Percentiles rank a stretch among this genome's conserved stretches.
Evolutionary conservation across 30 jellyfish, hydroid and myxozoan genomes (phyloP).

Genomic region (Calvadosia cruxmelitensis): DNA sequence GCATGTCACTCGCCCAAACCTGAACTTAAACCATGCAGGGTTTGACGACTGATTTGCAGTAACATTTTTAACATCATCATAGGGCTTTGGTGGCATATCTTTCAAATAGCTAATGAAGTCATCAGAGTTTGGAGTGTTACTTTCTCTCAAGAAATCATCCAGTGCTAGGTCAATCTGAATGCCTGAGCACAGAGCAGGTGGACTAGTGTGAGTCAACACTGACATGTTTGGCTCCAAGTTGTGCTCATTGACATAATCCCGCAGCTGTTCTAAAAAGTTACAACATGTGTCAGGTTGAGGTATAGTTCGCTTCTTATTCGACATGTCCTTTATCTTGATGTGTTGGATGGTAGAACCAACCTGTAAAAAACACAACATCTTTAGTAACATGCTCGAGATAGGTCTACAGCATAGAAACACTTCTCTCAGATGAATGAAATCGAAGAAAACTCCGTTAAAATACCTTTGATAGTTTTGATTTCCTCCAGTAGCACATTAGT

Average conservation of each 20-base stretch:
- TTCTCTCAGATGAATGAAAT: too few species aligned
- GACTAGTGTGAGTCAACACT: background rate
- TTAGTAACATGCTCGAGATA: background rate
- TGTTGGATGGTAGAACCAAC: background rate
- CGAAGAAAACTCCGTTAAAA: too few species aligned
- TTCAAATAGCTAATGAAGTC: too few species aligned
- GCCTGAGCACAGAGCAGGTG: background rate
- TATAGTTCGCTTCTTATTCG: background rate
- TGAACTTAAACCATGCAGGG: background rate
- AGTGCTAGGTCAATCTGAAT: too few species aligned
- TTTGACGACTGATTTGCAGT: background rate
- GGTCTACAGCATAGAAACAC: too few species aligned
- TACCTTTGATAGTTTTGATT: background rate
- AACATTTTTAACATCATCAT: background rate
- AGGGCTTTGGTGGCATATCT: too few species aligned
- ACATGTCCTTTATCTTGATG: background rate
- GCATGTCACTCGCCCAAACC: background rate
- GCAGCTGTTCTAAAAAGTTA: background rate
- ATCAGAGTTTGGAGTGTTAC: too few species aligned
- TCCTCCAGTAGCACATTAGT: background rate
- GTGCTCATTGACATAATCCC: background rate
- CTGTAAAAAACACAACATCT: background rate
- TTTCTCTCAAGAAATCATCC: too few species aligned
- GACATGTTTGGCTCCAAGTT: background rate
- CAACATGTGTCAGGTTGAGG: background rate